Percentiles rank a stretch among this genome's conserved stretches.
Evolutionary conservation across 1,140 invertebrate genomes (phyloP).

Genomic region (Micrasema longulum): DNA sequence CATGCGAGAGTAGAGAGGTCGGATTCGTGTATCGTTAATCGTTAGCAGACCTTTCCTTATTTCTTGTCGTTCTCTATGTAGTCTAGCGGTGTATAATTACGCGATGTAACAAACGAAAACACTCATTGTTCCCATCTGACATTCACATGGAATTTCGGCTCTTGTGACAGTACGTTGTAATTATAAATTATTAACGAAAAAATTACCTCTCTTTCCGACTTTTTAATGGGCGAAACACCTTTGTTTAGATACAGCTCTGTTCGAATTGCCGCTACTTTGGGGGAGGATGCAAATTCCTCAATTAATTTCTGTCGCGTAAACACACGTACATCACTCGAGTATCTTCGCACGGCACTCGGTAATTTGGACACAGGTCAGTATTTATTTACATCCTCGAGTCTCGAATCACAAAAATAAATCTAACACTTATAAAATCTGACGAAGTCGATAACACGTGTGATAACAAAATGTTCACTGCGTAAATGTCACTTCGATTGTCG

Average conservation of each 20-base stretch:
- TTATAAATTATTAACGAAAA: constrained; percentile 49
- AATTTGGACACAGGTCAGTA: constrained; percentile 24
- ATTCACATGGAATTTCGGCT: constrained; percentile 41
- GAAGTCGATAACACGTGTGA: background rate
- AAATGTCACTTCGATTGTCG: background rate
- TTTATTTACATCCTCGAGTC: constrained; percentile 13
- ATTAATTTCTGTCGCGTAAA: constrained; percentile 2
- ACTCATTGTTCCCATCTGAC: constrained; percentile 43
- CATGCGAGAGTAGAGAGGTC: constrained; percentile 5
- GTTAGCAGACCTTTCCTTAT: constrained; percentile 15
- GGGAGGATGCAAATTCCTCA: constrained; percentile 3
- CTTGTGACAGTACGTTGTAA: constrained; percentile 45
- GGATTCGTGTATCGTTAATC: background rate
- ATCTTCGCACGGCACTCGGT: constrained; percentile 18
- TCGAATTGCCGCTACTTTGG: background rate
- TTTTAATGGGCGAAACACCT: constrained; percentile 42
- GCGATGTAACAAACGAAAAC: constrained; percentile 41
- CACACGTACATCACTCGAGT: background rate
- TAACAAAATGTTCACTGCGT: background rate
- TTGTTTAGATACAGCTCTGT: constrained; percentile 41
- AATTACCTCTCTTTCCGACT: constrained; percentile 42
- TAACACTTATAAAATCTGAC: too few relatives aligned
- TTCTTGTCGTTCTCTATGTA: too few relatives aligned
- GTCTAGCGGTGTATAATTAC: constrained; percentile 43
- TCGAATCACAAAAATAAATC: too few relatives aligned